Evolutionary conservation across 2,888 invertebrate species (phyloP), one percentile per base, ranked within the genome.

Genomic region (Dicranocentrus wangi): DNA sequence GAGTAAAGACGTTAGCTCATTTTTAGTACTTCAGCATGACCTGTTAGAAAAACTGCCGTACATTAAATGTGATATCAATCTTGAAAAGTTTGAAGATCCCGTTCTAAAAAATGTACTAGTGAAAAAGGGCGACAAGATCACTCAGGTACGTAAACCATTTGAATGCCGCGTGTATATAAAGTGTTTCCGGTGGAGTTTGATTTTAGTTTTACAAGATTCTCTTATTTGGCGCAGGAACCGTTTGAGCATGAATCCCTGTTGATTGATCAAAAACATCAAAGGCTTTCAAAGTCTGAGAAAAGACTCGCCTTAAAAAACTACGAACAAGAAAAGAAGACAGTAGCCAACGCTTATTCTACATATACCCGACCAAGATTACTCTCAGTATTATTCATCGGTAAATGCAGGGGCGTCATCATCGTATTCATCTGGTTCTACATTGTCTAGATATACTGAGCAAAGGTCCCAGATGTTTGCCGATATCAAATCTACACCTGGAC

Each of bases 181-280:
- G n/a, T n/a, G n/a, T n/a, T n/a, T n/a, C n/a, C n/a, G n/a, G n/a
- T n/a, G n/a, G n/a, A n/a, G n/a, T n/a, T n/a, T n/a, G n/a, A n/a
- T n/a, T n/a, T n/a, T n/a, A n/a, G n/a, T n/a, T n/a, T n/a, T n/a
- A n/a, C n/a, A n/a, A n/a, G n/a, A n/a, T n/a, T n/a, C n/a, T n/a
- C n/a, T n/a, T n/a, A n/a, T n/a, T n/a, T n/a, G n/a, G n/a, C n/a
- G n/a, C 32, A 89, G 89, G 94, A 94, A 87, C 98, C 98, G 0
- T 98, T 98, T 90, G 95, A 96, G 87, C 98, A 99, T 88, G 98
- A 99, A 89, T 97, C 97, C 10, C 90, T 98, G 71, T 90, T 99
- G 39, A 94, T 98, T 2, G 98, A 98, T 89, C 92, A 97, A 55
- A 97, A 98, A 88, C 98, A 98, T 87, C 95, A 97, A 89, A 96